Evolutionary conservation across 37 sponge, comb jelly and placozoan species (phyloP).

Genomic region (Amphimedon queenslandica): DNA sequence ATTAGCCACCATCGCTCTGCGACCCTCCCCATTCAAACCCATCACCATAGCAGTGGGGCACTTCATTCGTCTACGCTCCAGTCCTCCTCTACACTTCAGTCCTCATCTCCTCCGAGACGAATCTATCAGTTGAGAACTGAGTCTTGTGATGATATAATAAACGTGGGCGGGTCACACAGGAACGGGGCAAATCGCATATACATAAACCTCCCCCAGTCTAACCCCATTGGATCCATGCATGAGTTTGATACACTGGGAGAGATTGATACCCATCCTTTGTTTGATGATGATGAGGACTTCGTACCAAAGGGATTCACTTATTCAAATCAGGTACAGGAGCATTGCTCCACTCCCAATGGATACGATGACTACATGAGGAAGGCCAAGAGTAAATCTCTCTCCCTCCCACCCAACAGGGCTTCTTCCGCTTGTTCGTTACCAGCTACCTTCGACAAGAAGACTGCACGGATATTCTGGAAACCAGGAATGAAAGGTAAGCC

Average conservation of each 20-base stretch:
- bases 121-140: conserved; percentile 3
- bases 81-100: background rate
- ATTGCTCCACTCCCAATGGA: background rate
- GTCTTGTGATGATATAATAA: background rate
- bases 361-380: background rate
- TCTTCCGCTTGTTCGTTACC: background rate
- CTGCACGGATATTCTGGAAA: conserved; percentile 1
- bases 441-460: background rate
- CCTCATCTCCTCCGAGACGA: background rate
- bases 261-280: background rate
- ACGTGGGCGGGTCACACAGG: too few species aligned
- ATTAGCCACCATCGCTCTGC: background rate
- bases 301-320: background rate
- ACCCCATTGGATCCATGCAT: background rate
- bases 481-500: conserved; percentile 68
- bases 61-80: background rate
- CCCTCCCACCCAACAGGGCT: background rate
- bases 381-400: background rate
- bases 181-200: conserved; percentile 5
- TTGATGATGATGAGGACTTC: background rate
- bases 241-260: background rate
- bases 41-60: background rate
- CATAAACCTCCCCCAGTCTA: background rate
- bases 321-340: background rate
- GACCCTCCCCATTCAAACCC: conserved; percentile 1